A percentile compares a stretch with the other conserved stretches of the same genome.
Conservation (phyloP, 2,888 invertebrate species). For the Anoplius nigerrimus region DNA sequence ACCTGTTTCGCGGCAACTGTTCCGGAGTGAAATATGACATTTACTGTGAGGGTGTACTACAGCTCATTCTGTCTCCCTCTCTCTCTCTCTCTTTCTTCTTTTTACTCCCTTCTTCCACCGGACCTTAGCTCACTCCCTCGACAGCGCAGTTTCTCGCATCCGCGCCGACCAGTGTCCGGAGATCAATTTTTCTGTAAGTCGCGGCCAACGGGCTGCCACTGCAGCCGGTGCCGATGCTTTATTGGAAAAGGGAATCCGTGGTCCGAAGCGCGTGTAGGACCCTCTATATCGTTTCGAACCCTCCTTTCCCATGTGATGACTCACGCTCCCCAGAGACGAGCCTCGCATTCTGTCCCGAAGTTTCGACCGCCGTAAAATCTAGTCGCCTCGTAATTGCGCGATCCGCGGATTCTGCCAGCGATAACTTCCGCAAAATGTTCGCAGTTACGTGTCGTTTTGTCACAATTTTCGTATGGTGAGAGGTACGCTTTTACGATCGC, state of each 20-base stretch:
- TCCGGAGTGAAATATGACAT: conserved; percentile 56
- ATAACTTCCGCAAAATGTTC: too few relatives aligned
- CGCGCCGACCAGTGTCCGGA: conserved; percentile 15
- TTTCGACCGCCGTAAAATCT: too few relatives aligned
- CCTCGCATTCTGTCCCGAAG: too few relatives aligned
- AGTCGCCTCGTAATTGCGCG: too few relatives aligned
- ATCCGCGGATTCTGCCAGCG: too few relatives aligned
- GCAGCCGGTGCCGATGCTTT: conserved; percentile 37
- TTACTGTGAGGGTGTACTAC: conserved; percentile 28
- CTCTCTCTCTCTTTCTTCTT: too few relatives aligned
- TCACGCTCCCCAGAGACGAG: too few relatives aligned
- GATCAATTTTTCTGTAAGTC: conserved; percentile 41
- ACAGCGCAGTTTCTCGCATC: conserved; percentile 18
- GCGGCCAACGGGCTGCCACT: conserved; percentile 17
- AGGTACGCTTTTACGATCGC: too few relatives aligned
- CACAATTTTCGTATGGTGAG: too few relatives aligned
- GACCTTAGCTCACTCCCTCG: too few relatives aligned
- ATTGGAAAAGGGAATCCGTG: conserved; percentile 36
- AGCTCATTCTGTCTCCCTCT: too few relatives aligned
- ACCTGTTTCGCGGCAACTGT: conserved; percentile 40
- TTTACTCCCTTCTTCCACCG: neutral
- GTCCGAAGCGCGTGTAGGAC: conserved; percentile 23
- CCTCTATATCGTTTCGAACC: conserved; percentile 23
- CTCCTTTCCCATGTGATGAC: neutral
- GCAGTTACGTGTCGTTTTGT: too few relatives aligned